Conservation (phyloP, 2,113 vertebrate genomes). For the Raja brachyura region DNA sequence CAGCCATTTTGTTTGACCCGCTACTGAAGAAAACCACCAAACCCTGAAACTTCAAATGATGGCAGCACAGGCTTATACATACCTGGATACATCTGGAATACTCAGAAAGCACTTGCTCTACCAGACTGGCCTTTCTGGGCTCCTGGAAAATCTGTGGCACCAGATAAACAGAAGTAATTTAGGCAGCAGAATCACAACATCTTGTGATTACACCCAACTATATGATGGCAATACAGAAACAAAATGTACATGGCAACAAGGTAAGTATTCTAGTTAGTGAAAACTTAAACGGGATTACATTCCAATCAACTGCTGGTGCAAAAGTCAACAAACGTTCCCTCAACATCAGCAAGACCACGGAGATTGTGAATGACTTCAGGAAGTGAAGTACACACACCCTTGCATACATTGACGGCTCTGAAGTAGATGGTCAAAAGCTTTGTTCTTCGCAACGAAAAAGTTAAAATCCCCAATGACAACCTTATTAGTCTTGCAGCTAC, state of each 20-base stretch:
- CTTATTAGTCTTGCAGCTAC: too few species aligned
- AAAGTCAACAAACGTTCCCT: too few species aligned
- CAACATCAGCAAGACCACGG: too few species aligned
- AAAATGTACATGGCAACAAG: background rate
- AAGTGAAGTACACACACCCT: too few species aligned
- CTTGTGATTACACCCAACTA: background rate
- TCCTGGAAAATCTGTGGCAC: constrained; percentile 78
- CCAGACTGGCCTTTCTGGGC: constrained; percentile 78
- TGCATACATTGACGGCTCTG: too few species aligned
- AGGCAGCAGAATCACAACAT: background rate
- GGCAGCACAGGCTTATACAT: constrained; percentile 39
- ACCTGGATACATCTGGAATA: constrained; percentile 86
- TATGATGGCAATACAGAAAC: background rate
- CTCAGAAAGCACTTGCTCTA: constrained; percentile 81
- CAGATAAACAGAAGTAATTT: background rate
- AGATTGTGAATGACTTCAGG: too few species aligned
- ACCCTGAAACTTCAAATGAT: background rate
- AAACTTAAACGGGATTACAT: background rate
- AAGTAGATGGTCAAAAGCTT: too few species aligned
- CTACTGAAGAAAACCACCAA: background rate
- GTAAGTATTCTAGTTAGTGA: background rate
- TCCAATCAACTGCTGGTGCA: background rate
- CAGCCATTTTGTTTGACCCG: background rate
- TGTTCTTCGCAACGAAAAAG: too few species aligned
- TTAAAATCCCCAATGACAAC: too few species aligned